Conservation (phyloP, 1,140 invertebrate species). For the Zaprionus gabonicus region DNA sequence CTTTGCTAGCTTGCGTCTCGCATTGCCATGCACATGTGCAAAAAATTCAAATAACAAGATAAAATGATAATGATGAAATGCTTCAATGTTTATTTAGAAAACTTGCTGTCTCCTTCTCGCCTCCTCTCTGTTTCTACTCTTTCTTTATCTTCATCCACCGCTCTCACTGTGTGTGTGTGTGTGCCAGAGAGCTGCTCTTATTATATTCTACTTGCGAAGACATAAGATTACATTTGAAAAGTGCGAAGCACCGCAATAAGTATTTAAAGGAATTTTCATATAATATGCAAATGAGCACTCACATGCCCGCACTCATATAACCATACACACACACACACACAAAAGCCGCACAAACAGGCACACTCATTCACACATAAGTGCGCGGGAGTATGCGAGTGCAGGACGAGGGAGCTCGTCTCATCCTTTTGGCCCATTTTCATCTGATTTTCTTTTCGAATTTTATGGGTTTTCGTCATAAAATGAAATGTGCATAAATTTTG, state of each 20-base stretch:
- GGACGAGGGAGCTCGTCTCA: not conserved
- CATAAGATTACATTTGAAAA: conserved; percentile 68
- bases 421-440: conserved; percentile 59
- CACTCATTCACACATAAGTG: not conserved
- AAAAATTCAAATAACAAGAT: conserved; percentile 80
- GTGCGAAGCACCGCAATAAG: conserved; percentile 73
- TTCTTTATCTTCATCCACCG: not conserved
- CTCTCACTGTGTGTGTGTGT: conserved; percentile 1
- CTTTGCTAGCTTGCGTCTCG: not conserved
- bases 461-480: conserved; percentile 79
- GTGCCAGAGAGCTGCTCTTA: conserved; percentile 27
- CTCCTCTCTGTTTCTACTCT: not conserved
- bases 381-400: not conserved
- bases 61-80: conserved; percentile 69
- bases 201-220: conserved; percentile 40
- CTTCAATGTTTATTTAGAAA: conserved; percentile 69
- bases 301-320: conserved; percentile 12
- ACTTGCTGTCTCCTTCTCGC: conserved; percentile 30
- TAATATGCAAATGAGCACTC: conserved; percentile 73
- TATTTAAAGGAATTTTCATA: conserved; percentile 81
- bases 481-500: conserved; percentile 77
- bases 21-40: conserved; percentile 40
- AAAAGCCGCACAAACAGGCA: too few species aligned
- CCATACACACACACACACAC: not conserved
- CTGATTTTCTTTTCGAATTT: conserved; percentile 69